A percentile compares a stretch with the other conserved stretches of the same genome.
phyloP scores from a whole-genome alignment of 2,113 vertebrate genomes.

The Percopsis transmontana region DNA sequence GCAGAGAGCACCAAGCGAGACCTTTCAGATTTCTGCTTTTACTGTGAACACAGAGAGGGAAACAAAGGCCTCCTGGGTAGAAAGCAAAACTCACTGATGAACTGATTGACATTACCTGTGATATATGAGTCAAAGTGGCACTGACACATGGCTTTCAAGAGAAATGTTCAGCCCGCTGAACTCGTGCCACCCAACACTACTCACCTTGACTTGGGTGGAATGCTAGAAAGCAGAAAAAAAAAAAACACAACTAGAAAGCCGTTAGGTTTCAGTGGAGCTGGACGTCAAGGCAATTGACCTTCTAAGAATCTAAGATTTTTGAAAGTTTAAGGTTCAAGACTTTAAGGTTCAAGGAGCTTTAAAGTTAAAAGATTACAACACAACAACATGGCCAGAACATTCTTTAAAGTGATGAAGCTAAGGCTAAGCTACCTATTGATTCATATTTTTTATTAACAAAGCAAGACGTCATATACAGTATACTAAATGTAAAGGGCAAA shows the following conservation, averaged over 20 bases:
- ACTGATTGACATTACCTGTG: constrained; percentile 72
- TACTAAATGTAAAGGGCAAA: constrained; percentile 68
- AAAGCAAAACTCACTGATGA: constrained; percentile 62
- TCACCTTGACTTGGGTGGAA: constrained; percentile 13
- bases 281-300: constrained; percentile 9
- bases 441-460: constrained; percentile 47
- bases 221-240: constrained; percentile 6
- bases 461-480: constrained; percentile 47
- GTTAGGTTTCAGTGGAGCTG: neutral
- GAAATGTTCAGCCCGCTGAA: constrained; percentile 46
- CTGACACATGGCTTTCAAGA: constrained; percentile 48
- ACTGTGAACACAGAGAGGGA: constrained; percentile 48
- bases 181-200: constrained; percentile 29
- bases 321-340: constrained; percentile 19
- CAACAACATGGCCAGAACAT: constrained; percentile 1
- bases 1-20: constrained; percentile 61
- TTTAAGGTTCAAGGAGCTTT: neutral
- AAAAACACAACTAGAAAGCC: constrained; percentile 1
- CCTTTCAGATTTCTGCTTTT: constrained; percentile 70
- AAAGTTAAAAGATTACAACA: no score
- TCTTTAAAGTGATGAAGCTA: constrained; percentile 23
- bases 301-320: constrained; percentile 20
- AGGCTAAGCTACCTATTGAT: constrained; percentile 19
- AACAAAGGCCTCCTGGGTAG: constrained; percentile 61
- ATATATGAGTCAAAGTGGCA: constrained; percentile 58